Base-by-base conservation (phyloP, 2,113 vertebrate genomes). In the Amblyornis subalaris region DNA sequence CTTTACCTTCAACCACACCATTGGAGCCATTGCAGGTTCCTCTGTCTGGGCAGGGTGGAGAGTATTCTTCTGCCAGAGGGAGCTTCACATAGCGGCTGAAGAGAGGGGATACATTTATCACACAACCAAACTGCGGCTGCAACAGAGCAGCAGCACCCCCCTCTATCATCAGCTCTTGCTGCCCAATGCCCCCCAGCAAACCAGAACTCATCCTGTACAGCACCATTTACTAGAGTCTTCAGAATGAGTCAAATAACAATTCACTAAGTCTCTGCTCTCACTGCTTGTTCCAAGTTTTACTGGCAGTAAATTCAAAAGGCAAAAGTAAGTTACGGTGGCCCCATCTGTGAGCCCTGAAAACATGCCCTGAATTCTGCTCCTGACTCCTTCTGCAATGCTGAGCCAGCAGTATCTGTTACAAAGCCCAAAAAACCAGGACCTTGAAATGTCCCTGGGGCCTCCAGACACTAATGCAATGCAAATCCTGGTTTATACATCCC, bases 31-130 rank as follows among this genome's bases (percentile, higher is more conserved):
- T 98, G 97, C 98, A 98, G 65, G 98, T 94, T 44, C 97, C 98
- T 94, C 94, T 98, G 97, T 94, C 98, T 89, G 78, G 93, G 89
- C 93, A 97, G 64, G 95, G 96, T 72, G 96, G 93, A 94, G 97
- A 96, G 88, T 79, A 96, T 36, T 97, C 96, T 29, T 97, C 97
- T 17, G 89, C 96, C 90, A 98, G 97, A 33, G 98, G 96, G 33
- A 97, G 97, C 91, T 98, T 99, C 80, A 99, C 98, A 16, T 99
- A 99, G 88, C 99, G 99, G 88, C 99, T 99, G 83, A 96, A 95
- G 47, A 93, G 71, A 89, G 28, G 78, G 28, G 75, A 76, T 4
- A 67, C 10, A 7, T 60, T 87, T 54, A 76, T 78, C 57, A 75
- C 51, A 74, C 25, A 40, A 3, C n/a, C 38, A 23, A 5, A 78